Conservation (phyloP, 2,888 invertebrate species). For the Kuschelorhynchus macadamiae region DNA sequence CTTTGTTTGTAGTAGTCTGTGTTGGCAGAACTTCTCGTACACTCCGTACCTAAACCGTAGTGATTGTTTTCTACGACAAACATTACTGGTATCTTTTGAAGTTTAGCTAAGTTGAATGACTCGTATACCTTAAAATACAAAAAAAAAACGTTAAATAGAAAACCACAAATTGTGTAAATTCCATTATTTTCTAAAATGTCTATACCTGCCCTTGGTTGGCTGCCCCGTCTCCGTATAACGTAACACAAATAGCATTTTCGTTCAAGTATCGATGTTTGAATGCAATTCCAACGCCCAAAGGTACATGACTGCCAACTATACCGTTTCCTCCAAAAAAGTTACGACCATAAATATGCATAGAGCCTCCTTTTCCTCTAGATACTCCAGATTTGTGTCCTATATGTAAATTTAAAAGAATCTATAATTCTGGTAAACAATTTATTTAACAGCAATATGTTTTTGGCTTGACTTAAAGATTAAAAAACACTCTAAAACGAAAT, state of each 20-base stretch:
- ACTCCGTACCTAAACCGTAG: slow-evolving; percentile 85
- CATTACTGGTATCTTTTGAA: slow-evolving; percentile 84
- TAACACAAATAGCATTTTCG: slow-evolving; percentile 78
- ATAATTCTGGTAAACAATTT: too few relatives aligned
- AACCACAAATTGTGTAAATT: too few relatives aligned
- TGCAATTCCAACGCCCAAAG: slow-evolving; percentile 85
- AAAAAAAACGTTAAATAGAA: background rate
- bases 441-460: too few relatives aligned
- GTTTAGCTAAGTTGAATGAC: slow-evolving; percentile 84
- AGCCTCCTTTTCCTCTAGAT: slow-evolving; percentile 76
- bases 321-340: slow-evolving; percentile 90
- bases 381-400: slow-evolving; percentile 72
- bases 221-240: slow-evolving; percentile 84
- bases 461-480: too few relatives aligned
- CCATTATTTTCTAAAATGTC: too few relatives aligned
- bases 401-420: background rate
- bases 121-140: slow-evolving; percentile 70
- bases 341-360: slow-evolving; percentile 87
- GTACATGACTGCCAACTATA: slow-evolving; percentile 92
- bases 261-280: slow-evolving; percentile 81
- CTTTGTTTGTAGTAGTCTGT: slow-evolving; percentile 85
- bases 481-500: too few relatives aligned
- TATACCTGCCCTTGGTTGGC: slow-evolving; percentile 84
- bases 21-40: slow-evolving; percentile 78
- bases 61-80: slow-evolving; percentile 91